These are phyloP conservation scores for Lagopus muta DNA, from an alignment of 2,113 vertebrate species.

Conservation along the genomic window DNA sequence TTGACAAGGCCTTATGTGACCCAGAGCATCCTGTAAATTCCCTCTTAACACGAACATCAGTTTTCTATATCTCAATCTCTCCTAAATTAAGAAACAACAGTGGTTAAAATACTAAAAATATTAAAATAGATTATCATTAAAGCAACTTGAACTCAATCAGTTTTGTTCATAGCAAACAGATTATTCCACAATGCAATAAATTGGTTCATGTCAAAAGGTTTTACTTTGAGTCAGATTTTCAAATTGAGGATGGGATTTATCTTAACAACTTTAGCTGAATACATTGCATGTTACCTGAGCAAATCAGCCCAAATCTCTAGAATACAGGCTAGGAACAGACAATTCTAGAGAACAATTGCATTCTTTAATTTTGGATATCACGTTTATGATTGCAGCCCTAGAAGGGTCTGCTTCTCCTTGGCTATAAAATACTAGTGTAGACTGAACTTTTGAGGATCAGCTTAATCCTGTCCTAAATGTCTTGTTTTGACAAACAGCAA, in stretches of 20 bases:
- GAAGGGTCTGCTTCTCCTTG: neutral
- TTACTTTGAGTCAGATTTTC: neutral
- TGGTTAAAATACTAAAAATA: neutral
- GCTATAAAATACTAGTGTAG: neutral
- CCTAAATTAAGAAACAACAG: neutral
- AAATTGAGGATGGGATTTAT: neutral
- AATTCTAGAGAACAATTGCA: neutral
- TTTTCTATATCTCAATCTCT: neutral
- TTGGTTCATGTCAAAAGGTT: rapidly evolving
- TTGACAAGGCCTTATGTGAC: neutral
- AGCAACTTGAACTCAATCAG: neutral
- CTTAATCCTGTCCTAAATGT: neutral
- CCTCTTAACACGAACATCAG: neutral
- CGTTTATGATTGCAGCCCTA: neutral
- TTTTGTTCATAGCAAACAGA: neutral
- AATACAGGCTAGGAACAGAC: neutral
- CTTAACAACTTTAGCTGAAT: neutral
- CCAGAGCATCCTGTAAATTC: neutral
- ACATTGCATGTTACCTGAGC: neutral
- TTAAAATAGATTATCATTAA: neutral
- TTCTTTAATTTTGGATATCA: neutral
- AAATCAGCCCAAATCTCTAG: neutral
- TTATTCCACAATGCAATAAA: neutral
- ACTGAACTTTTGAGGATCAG: neutral
- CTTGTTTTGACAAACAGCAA: neutral